Base-by-base conservation (phyloP, 2,888 invertebrate species). In the Ecdyonurus torrentis region DNA sequence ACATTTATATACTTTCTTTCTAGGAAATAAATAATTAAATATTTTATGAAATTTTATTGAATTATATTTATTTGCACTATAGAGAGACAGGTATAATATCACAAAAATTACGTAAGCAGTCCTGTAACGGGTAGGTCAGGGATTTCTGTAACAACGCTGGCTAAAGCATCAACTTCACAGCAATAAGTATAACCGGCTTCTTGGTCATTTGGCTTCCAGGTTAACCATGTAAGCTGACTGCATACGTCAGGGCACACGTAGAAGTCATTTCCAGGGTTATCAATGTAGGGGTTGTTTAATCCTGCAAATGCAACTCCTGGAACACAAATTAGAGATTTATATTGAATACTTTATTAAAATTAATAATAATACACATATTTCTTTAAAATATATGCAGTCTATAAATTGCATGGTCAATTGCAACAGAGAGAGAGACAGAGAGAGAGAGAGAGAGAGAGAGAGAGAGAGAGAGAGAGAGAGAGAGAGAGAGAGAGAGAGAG, bases 111-210 rank as follows among this genome's bases (percentile, higher is more conserved):
- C 37, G 37, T 37, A 5, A 74, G 67, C 20, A 81, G 72, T 18
- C 75, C 78, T 55, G 71, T 72, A 2, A 80, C 78, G 23, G 72
- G 71, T 60, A 84, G 76, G 1, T 72, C 66, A 0, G 84, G 84
- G n/a, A 84, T 70, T 66, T 78, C 77, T 0, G 76, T 74, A 3
- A 85, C 74, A 1, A 73, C 73, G 65, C 75, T 74, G 58, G 79
- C 75, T 68, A 85, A 79, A 66, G 83, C 81, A 23, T 77, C 73
- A 22, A 85, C 75, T 1, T 75, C 74, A 70, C 85, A 85, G 68
- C 83, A 83, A 72, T 84, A 84, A 59, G 81, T 80, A 72, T 81
- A 80, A 0, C 85, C 84, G 20, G 75, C 70, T 63, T 74, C 73
- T 25, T 80, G 73, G 66, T 80, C 75, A 64, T 78, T 74, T 0